These are phyloP conservation scores for Dasyornis broadbenti DNA, from an alignment of 2,113 vertebrate species.

Conservation along the genomic window DNA sequence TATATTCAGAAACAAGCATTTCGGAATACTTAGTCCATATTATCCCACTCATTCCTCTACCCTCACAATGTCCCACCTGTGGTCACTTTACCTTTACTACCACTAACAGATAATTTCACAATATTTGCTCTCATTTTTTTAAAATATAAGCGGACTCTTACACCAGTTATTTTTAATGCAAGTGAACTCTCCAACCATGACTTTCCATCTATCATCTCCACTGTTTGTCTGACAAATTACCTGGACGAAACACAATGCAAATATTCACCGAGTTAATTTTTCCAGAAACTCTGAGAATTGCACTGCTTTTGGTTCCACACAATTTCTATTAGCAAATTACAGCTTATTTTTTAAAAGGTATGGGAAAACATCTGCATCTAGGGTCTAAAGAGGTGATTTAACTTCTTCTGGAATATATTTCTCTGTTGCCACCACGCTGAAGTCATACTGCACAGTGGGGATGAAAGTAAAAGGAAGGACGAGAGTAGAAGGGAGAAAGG, in stretches of 20 bases:
- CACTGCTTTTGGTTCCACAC: background rate
- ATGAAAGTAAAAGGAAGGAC: background rate
- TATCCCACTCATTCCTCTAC: background rate
- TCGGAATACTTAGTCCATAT: background rate
- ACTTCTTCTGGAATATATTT: background rate
- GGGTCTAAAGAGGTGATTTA: background rate
- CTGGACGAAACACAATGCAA: background rate
- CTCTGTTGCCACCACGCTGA: background rate
- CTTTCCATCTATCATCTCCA: background rate
- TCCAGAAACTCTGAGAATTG: background rate
- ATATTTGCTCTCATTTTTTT: background rate
- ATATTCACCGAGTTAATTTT: background rate
- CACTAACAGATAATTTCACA: background rate
- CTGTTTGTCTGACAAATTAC: background rate
- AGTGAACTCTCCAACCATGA: background rate
- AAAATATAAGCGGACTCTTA: background rate
- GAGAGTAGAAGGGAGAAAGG: background rate
- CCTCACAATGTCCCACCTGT: background rate
- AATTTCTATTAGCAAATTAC: background rate
- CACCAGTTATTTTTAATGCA: background rate
- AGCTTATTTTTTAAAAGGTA: background rate
- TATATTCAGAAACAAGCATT: background rate
- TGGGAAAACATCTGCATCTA: background rate
- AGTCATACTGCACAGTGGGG: rapidly evolving
- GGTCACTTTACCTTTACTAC: background rate